Evolutionary conservation across 2,113 vertebrate genomes (phyloP).

Genomic region (Riparia riparia): DNA sequence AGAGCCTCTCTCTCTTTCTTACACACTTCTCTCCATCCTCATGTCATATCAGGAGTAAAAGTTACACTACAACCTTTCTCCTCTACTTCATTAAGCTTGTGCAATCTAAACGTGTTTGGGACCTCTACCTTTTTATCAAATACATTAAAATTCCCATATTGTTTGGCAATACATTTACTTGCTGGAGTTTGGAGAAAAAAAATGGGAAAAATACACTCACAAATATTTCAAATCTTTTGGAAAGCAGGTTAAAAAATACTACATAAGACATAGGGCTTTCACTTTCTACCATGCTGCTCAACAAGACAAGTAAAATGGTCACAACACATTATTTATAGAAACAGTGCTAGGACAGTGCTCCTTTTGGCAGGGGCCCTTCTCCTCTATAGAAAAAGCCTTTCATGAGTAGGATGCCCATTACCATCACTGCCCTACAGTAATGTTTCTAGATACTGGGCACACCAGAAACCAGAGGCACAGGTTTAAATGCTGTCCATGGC

Average conservation of each 20-base stretch:
- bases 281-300: neutral
- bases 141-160: neutral
- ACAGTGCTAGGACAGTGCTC: neutral
- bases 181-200: neutral
- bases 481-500: neutral
- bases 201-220: neutral
- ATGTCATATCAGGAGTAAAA: neutral
- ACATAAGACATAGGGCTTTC: neutral
- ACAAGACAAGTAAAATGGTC: neutral
- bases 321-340: constrained; percentile 1
- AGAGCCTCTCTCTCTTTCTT: neutral
- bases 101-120: neutral
- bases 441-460: neutral
- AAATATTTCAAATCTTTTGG: neutral
- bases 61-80: neutral
- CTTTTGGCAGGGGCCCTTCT: neutral
- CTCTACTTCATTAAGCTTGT: neutral
- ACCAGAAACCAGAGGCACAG: neutral
- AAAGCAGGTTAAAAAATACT: constrained; percentile 5
- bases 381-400: neutral
- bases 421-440: neutral
- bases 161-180: neutral
- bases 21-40: neutral
- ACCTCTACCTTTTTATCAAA: neutral
- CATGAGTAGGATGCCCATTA: neutral